Evolutionary conservation across 2,113 vertebrate genomes (phyloP).

Genomic region (Egretta garzetta): DNA sequence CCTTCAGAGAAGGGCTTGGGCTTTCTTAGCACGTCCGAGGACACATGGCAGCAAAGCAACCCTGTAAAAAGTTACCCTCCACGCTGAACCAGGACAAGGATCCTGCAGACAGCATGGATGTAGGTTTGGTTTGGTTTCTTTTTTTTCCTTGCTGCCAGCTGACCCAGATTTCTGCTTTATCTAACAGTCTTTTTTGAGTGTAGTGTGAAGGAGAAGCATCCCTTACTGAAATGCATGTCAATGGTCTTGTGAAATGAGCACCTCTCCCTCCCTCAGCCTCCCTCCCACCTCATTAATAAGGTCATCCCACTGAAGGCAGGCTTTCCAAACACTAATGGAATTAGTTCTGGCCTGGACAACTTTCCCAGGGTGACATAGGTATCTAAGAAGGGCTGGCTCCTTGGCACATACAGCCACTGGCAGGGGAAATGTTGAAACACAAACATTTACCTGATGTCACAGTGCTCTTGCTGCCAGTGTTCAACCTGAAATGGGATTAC

Average conservation of each 20-base stretch:
- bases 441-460: conserved; percentile 26
- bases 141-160: background rate
- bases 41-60: background rate
- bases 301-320: conserved; percentile 38
- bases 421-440: conserved; percentile 10
- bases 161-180: conserved; percentile 21
- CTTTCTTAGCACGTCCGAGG: rapidly evolving
- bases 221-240: background rate
- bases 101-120: background rate
- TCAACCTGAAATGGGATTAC: conserved; percentile 43
- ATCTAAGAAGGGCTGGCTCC: background rate
- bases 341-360: conserved; percentile 53
- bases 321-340: conserved; percentile 60
- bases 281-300: conserved; percentile 1
- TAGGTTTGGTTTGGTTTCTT: background rate
- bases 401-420: background rate
- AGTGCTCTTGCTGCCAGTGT: background rate
- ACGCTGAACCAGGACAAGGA: background rate
- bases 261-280: background rate
- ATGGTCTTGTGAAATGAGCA: background rate
- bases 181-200: background rate
- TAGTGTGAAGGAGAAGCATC: background rate
- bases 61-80: background rate
- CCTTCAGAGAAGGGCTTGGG: background rate
- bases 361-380: conserved; percentile 56